phyloP scores from a whole-genome alignment of 2,113 vertebrate genomes.

The Spea bombifrons region DNA sequence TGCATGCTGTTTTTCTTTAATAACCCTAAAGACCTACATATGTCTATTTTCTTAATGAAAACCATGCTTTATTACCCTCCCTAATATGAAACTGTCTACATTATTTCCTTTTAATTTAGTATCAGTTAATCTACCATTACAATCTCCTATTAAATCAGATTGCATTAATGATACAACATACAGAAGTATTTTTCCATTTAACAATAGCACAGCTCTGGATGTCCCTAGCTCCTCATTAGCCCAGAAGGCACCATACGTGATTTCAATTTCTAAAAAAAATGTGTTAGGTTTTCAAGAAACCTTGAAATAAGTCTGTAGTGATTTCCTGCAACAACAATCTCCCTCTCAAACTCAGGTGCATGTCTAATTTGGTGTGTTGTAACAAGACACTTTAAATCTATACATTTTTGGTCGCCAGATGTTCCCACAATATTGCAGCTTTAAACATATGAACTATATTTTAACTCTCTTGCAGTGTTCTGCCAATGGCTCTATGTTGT shows the following conservation, averaged over 20 bases:
- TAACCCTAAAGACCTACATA: not conserved
- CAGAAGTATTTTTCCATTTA: slow-evolving; percentile 58
- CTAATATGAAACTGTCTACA: slow-evolving; percentile 44
- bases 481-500: too few species aligned
- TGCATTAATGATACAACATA: slow-evolving; percentile 50
- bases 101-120: slow-evolving; percentile 56
- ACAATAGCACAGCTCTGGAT: slow-evolving; percentile 62
- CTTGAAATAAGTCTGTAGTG: slow-evolving; percentile 47
- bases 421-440: slow-evolving; percentile 19
- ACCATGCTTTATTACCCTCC: slow-evolving; percentile 45
- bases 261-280: slow-evolving; percentile 52
- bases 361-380: slow-evolving; percentile 11
- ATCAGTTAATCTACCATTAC: slow-evolving; percentile 56
- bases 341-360: slow-evolving; percentile 47
- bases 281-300: slow-evolving; percentile 52
- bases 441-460: not conserved
- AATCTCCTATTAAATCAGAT: slow-evolving; percentile 56
- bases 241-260: slow-evolving; percentile 53
- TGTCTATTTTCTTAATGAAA: slow-evolving; percentile 46
- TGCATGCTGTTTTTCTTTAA: too few species aligned
- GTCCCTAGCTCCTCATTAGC: slow-evolving; percentile 59
- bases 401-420: slow-evolving; percentile 38
- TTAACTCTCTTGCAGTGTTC: too few species aligned
- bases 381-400: not conserved
- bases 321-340: slow-evolving; percentile 58